Evolutionary conservation across 2,113 vertebrate species (phyloP).

Genomic region (Notarius quadriscutis): DNA sequence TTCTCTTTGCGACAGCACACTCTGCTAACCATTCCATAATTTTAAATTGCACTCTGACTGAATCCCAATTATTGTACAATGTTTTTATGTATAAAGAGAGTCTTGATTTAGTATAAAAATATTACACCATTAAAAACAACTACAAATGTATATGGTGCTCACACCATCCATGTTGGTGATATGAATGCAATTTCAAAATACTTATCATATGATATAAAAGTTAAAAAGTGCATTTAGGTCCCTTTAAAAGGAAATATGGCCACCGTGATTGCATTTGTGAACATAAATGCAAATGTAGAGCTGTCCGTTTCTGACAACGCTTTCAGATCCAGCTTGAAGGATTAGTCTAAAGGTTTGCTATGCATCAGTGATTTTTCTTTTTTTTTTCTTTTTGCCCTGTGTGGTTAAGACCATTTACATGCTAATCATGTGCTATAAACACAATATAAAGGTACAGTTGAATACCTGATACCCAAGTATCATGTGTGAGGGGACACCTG

Average conservation of each 20-base stretch:
- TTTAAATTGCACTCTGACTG: slow-evolving; percentile 61
- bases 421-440: not conserved
- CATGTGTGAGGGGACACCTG: not conserved
- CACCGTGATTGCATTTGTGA: not conserved
- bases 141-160: slow-evolving; percentile 53
- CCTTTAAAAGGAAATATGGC: slow-evolving; percentile 2
- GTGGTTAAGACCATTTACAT: not conserved
- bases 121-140: slow-evolving; percentile 60
- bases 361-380: not conserved
- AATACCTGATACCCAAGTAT: not conserved
- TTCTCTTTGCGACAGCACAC: slow-evolving; percentile 49
- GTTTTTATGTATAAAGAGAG: slow-evolving; percentile 56
- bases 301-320: not conserved
- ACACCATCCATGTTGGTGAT: slow-evolving; percentile 32
- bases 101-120: slow-evolving; percentile 70
- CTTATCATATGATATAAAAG: not conserved
- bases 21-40: slow-evolving; percentile 52
- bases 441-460: not conserved
- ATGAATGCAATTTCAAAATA: not conserved
- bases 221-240: slow-evolving; percentile 19
- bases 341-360: not conserved
- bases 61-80: slow-evolving; percentile 56
- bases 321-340: not conserved
- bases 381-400: not conserved
- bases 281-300: not conserved